Conservation (phyloP, 2,888 invertebrate species). For the Tupiocoris notatus region DNA sequence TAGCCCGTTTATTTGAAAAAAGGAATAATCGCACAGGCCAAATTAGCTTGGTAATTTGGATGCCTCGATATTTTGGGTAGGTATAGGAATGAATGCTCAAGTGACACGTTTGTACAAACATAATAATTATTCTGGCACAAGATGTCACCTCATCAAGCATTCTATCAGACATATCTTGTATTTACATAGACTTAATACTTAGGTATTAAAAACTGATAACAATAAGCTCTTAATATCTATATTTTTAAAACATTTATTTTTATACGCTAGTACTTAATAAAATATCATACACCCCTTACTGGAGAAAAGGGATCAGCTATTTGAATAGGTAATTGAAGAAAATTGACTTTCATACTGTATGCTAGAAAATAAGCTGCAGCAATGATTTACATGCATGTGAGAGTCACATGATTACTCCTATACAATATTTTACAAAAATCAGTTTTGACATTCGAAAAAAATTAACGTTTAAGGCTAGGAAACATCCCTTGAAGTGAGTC, state of each 20-base stretch:
- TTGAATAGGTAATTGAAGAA: conserved; percentile 39
- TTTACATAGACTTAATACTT: conserved; percentile 12
- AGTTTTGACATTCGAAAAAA: conserved; percentile 17
- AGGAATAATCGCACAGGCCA: neutral
- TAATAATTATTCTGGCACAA: conserved; percentile 11
- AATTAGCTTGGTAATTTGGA: neutral
- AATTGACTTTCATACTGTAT: conserved; percentile 43
- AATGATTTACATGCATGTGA: conserved; percentile 21
- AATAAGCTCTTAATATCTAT: conserved; percentile 27
- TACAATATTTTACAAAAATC: conserved; percentile 32
- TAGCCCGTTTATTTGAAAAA: neutral
- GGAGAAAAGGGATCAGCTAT: conserved; percentile 23
- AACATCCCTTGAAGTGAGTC: conserved; percentile 32
- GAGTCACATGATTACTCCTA: conserved; percentile 28
- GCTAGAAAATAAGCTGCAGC: conserved; percentile 39
- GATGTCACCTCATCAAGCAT: conserved; percentile 6
- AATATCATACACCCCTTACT: conserved; percentile 26
- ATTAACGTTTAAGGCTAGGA: conserved; percentile 33
- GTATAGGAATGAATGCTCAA: neutral
- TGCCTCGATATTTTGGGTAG: neutral
- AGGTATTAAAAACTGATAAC: conserved; percentile 7
- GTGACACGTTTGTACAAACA: neutral
- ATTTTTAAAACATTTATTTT: conserved; percentile 16
- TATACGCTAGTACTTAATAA: conserved; percentile 20
- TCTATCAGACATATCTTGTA: conserved; percentile 23